Evolutionary conservation across 2,113 vertebrate species (phyloP).

Genomic region (Capricornis sumatraensis): DNA sequence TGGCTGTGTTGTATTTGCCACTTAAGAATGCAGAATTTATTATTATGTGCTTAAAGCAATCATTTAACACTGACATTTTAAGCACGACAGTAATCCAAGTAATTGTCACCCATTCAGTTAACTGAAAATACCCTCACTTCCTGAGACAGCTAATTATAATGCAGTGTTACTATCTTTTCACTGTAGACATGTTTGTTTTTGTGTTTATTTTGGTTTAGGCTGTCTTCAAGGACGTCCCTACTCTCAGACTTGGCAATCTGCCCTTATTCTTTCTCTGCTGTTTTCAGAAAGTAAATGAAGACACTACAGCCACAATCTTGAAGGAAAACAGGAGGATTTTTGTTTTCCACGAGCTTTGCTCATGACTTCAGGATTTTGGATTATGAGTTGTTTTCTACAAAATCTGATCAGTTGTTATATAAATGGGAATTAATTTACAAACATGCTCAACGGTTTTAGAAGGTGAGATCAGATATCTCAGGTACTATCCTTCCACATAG

Average conservation of each 20-base stretch:
- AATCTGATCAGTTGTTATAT: not conserved
- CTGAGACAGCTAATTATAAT: constrained; percentile 71
- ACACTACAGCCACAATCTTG: not conserved
- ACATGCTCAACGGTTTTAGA: not conserved
- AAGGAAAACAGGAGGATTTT: constrained; percentile 21
- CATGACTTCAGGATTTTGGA: not conserved
- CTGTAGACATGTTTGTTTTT: constrained; percentile 62
- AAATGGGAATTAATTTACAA: not conserved
- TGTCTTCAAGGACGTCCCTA: constrained; percentile 62
- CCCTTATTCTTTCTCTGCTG: constrained; percentile 23
- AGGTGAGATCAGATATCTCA: not conserved
- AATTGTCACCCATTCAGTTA: constrained; percentile 73
- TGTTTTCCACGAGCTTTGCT: constrained; percentile 6
- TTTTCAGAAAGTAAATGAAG: constrained; percentile 54
- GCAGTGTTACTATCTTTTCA: constrained; percentile 63
- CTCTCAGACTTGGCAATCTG: constrained; percentile 31
- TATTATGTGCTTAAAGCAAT: constrained; percentile 76
- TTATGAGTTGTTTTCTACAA: not conserved
- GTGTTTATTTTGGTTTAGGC: constrained; percentile 62
- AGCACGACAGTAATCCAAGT: constrained; percentile 75
- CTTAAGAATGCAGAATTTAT: constrained; percentile 76
- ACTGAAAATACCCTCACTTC: constrained; percentile 76
- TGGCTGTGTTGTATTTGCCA: constrained; percentile 69
- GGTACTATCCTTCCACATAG: not conserved
- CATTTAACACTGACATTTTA: constrained; percentile 71